These are phyloP conservation scores for Alfaro cultratus DNA, from an alignment of 2,797 vertebrate genomes.

Conservation along the genomic window DNA sequence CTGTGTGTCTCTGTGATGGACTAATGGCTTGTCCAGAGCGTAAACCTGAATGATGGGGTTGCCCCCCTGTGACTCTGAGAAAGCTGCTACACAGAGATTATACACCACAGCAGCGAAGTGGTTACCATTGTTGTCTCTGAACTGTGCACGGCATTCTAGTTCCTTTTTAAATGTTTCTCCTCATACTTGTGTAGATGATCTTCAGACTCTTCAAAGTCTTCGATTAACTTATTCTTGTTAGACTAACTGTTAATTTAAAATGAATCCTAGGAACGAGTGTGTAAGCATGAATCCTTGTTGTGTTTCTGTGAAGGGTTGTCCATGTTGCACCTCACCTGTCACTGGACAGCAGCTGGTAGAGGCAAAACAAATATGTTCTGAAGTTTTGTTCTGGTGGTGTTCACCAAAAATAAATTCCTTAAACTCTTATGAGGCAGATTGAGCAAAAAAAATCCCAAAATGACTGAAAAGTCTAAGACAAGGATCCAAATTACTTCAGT, in stretches of 20 bases:
- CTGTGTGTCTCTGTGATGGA: neutral
- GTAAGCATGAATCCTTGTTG: neutral
- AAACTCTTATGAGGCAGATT: neutral
- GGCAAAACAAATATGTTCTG: neutral
- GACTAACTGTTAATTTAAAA: neutral
- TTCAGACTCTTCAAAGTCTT: neutral
- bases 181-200: neutral
- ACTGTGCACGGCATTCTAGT: neutral
- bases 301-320: neutral
- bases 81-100: conserved; percentile 1
- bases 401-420: neutral
- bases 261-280: neutral
- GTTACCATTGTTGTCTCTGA: neutral
- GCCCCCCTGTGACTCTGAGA: neutral
- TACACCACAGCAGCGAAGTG: neutral
- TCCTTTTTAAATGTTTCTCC: neutral
- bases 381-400: neutral
- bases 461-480: neutral
- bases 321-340: neutral
- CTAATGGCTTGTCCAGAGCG: neutral
- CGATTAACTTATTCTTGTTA: neutral
- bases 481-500: neutral
- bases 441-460: neutral
- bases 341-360: neutral
- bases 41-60: neutral